These are phyloP conservation scores for Neocloeon triangulifer DNA, from an alignment of 1,140 invertebrate species.

Conservation along the genomic window DNA sequence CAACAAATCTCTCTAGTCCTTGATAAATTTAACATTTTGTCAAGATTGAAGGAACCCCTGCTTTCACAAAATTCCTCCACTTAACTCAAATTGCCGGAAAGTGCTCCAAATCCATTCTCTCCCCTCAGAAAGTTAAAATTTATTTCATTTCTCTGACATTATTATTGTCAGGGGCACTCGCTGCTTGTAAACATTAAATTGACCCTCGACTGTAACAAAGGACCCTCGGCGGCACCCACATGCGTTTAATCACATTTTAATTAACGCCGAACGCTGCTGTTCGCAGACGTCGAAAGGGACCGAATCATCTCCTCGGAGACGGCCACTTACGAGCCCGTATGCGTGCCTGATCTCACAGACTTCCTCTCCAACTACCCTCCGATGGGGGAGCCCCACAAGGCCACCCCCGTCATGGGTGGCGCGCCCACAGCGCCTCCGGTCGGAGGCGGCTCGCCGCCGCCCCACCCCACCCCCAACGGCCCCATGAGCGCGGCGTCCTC, in stretches of 20 bases:
- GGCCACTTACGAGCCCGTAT: constrained; percentile 52
- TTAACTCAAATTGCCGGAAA: too few species aligned
- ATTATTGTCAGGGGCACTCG: not conserved
- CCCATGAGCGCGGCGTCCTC: constrained; percentile 16
- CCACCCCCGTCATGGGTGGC: not conserved
- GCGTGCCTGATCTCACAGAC: constrained; percentile 50
- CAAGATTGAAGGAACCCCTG: too few species aligned
- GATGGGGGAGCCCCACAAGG: not conserved
- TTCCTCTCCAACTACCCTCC: constrained; percentile 30
- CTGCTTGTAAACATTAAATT: too few species aligned
- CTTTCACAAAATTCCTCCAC: too few species aligned
- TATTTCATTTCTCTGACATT: not conserved
- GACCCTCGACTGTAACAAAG: too few species aligned
- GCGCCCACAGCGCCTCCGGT: constrained; percentile 5
- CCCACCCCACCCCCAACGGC: constrained; percentile 18
- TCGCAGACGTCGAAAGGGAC: constrained; percentile 42
- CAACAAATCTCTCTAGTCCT: too few species aligned
- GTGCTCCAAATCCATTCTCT: too few species aligned
- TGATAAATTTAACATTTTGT: too few species aligned
- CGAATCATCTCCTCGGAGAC: constrained; percentile 33
- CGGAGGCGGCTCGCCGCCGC: constrained; percentile 18
- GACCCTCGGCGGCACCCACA: not conserved
- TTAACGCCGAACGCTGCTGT: constrained; percentile 8
- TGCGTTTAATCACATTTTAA: not conserved
- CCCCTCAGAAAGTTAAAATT: too few species aligned